A percentile compares a stretch with the other conserved stretches of the same genome.
Evolutionary conservation across 2,888 invertebrate genomes (phyloP).

Genomic region (Blera fallax): DNA sequence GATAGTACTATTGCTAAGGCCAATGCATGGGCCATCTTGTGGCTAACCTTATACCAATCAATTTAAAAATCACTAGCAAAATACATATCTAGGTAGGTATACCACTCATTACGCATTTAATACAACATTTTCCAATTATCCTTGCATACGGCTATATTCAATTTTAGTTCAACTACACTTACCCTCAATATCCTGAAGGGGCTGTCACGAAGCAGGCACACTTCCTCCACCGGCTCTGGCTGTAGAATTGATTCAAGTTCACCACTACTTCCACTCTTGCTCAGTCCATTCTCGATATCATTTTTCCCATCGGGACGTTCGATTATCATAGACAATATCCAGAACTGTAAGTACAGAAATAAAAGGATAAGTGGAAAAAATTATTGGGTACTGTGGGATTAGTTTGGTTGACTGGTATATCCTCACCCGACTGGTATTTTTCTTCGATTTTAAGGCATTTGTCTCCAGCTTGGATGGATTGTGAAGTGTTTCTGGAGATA

Average conservation of each 20-base stretch:
- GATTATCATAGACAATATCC: slow-evolving; percentile 80
- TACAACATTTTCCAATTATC: slow-evolving; percentile 33
- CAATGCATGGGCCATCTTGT: background rate
- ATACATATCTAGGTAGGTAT: too few species aligned
- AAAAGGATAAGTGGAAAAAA: background rate
- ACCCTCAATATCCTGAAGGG: slow-evolving; percentile 81
- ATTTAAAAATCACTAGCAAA: slow-evolving; percentile 19
- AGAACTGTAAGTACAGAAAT: slow-evolving; percentile 76
- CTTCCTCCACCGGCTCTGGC: slow-evolving; percentile 80
- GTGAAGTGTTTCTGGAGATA: slow-evolving; percentile 78
- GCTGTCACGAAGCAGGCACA: slow-evolving; percentile 88
- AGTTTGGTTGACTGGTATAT: background rate
- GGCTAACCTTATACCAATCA: slow-evolving; percentile 28
- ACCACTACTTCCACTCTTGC: slow-evolving; percentile 15
- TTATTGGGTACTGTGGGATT: background rate
- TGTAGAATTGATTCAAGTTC: slow-evolving; percentile 79
- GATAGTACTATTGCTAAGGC: background rate
- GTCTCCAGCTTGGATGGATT: slow-evolving; percentile 75
- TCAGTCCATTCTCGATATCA: slow-evolving; percentile 76
- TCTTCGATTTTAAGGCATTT: slow-evolving; percentile 74
- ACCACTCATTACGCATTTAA: background rate
- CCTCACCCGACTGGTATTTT: slow-evolving; percentile 77
- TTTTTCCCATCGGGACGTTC: slow-evolving; percentile 78
- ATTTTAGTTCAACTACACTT: slow-evolving; percentile 75
- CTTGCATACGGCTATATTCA: background rate